Percentiles rank a stretch among this genome's conserved stretches.
Conservation (phyloP, 1,140 invertebrate species). For the Tribolium castaneum region DNA sequence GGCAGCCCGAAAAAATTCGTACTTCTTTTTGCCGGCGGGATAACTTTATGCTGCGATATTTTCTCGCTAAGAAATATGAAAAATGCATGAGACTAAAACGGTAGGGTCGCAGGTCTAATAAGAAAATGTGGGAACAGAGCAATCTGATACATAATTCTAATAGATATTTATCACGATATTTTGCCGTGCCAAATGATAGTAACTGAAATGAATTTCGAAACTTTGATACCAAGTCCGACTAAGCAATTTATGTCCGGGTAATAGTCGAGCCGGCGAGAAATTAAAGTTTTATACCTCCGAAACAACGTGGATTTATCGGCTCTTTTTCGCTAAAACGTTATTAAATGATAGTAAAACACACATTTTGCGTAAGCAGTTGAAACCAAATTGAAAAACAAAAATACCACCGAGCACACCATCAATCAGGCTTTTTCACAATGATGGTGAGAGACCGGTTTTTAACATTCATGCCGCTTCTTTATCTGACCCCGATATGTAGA, state of each 20-base stretch:
- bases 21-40: conserved; percentile 9
- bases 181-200: conserved; percentile 29
- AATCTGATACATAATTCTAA: conserved; percentile 41
- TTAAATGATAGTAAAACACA: background rate
- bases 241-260: conserved; percentile 31
- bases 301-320: conserved; percentile 21
- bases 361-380: background rate
- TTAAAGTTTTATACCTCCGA: conserved; percentile 24
- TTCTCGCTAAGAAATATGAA: conserved; percentile 44
- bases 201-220: conserved; percentile 34
- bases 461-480: conserved; percentile 7
- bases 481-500: conserved; percentile 27
- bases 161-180: conserved; percentile 41
- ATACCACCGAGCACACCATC: background rate
- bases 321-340: background rate
- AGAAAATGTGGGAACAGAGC: conserved; percentile 37
- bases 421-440: background rate
- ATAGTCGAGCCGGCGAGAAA: conserved; percentile 21
- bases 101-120: conserved; percentile 45
- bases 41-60: conserved; percentile 38
- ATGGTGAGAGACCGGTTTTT: background rate
- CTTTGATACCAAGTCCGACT: conserved; percentile 22
- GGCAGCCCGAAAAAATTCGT: background rate
- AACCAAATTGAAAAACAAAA: background rate
- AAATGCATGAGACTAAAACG: conserved; percentile 47